A percentile compares a stretch with the other conserved stretches of the same genome.
Conservation (phyloP, 2,888 invertebrate species). For the Anoplius nigerrimus region DNA sequence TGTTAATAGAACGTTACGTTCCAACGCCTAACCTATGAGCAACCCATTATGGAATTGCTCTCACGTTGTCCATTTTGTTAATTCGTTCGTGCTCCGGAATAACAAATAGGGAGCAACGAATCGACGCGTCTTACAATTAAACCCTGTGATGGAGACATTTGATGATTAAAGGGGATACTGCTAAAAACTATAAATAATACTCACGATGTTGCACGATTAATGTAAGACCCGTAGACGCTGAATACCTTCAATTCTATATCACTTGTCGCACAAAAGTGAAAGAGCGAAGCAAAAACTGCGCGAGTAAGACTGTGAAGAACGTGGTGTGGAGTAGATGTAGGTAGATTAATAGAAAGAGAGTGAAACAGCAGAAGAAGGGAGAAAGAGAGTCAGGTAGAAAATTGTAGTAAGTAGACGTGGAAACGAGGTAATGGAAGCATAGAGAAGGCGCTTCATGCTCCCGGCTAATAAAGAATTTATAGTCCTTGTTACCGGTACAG, state of each 20-base stretch:
- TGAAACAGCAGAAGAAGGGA: conserved; percentile 7
- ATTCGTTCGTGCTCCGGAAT: conserved; percentile 8
- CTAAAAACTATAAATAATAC: conserved; percentile 42
- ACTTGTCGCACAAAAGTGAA: background rate
- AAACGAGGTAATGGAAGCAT: conserved; percentile 34
- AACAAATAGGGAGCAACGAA: conserved; percentile 40
- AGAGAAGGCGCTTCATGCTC: conserved; percentile 29
- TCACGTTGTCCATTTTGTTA: background rate
- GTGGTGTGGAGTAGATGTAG: too few relatives aligned
- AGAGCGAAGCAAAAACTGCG: background rate
- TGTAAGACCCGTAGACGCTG: conserved; percentile 48
- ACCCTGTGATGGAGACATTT: conserved; percentile 39
- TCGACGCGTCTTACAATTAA: conserved; percentile 17
- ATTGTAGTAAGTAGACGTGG: background rate
- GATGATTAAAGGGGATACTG: conserved; percentile 50
- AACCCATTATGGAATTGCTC: background rate
- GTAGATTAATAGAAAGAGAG: too few relatives aligned
- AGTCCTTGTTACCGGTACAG: conserved; percentile 71
- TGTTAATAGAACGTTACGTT: too few relatives aligned
- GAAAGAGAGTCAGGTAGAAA: conserved; percentile 10
- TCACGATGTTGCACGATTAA: conserved; percentile 41
- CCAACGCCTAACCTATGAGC: too few relatives aligned
- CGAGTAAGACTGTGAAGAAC: background rate
- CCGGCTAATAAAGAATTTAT: conserved; percentile 73
- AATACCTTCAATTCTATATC: conserved; percentile 43